A percentile compares a stretch with the other conserved stretches of the same genome.
Evolutionary conservation across 2,888 invertebrate species (phyloP).

Genomic region (Lepas anatifera): DNA sequence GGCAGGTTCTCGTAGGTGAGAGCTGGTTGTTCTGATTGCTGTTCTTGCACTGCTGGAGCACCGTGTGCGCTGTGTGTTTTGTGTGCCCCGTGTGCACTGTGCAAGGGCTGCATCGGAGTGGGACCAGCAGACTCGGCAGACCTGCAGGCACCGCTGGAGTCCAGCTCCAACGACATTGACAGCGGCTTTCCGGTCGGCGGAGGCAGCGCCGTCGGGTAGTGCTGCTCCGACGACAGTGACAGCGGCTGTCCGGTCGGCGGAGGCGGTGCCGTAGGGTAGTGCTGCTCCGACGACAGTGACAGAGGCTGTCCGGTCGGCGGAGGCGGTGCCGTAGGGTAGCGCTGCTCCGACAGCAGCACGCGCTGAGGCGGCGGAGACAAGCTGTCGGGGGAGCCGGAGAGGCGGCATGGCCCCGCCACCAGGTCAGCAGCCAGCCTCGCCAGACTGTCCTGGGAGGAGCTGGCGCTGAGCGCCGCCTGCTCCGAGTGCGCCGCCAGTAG

Average conservation of each 20-base stretch:
- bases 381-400: not conserved
- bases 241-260: not conserved
- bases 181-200: too few species aligned
- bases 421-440: not conserved
- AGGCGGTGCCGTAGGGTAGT: not conserved
- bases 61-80: not conserved
- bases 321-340: not conserved
- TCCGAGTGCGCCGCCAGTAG: slow-evolving; percentile 4
- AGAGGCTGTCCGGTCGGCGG: not conserved
- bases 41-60: too few species aligned
- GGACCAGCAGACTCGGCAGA: too few species aligned
- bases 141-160: too few species aligned
- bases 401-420: not conserved
- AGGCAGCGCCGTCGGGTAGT: not conserved
- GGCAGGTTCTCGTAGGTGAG: slow-evolving; percentile 6
- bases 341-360: not conserved
- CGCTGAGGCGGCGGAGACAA: not conserved
- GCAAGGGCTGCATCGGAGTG: too few species aligned
- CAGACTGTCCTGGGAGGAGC: not conserved
- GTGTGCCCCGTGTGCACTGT: too few species aligned
- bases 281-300: not conserved
- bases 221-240: not conserved
- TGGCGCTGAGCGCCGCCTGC: not conserved
- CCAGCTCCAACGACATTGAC: too few species aligned
- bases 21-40: too few species aligned